phyloP scores from a whole-genome alignment of 2,113 vertebrate genomes.

The Ammodytes dubius region DNA sequence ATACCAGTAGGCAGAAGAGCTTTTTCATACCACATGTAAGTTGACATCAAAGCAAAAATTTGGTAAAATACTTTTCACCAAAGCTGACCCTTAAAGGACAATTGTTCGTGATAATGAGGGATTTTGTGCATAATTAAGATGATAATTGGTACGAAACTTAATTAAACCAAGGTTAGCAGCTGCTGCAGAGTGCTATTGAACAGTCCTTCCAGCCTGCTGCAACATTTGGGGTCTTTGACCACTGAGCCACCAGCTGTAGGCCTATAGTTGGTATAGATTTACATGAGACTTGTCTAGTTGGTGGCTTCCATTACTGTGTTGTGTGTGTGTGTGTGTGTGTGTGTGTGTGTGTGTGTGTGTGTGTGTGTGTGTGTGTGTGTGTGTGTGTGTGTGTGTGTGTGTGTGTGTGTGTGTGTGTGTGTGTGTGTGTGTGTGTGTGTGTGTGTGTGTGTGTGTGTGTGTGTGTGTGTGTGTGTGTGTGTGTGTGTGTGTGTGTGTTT shows the following conservation, averaged over 20 bases:
- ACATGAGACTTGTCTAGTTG: conserved; percentile 43
- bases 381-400: conserved; percentile 10
- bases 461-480: conserved; percentile 10
- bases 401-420: conserved; percentile 10
- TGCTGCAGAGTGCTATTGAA: conserved; percentile 18
- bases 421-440: conserved; percentile 10
- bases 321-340: conserved; percentile 28
- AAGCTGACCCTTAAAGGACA: neutral
- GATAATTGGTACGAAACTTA: neutral
- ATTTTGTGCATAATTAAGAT: neutral
- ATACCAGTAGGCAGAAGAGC: no score
- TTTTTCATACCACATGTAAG: neutral
- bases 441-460: conserved; percentile 10
- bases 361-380: conserved; percentile 10
- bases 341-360: conserved; percentile 17
- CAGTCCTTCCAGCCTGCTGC: conserved; percentile 23
- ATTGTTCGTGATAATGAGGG: neutral
- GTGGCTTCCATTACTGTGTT: conserved; percentile 3
- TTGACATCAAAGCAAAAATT: neutral
- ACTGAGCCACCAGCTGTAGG: conserved; percentile 36
- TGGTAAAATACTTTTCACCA: neutral
- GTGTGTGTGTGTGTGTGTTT: conserved; percentile 1
- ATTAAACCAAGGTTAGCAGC: conserved; percentile 41
- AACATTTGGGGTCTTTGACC: conserved; percentile 30
- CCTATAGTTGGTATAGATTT: conserved; percentile 51